phyloP scores from a whole-genome alignment of 2,888 invertebrate species.

The Notocelia uddmanniana region DNA sequence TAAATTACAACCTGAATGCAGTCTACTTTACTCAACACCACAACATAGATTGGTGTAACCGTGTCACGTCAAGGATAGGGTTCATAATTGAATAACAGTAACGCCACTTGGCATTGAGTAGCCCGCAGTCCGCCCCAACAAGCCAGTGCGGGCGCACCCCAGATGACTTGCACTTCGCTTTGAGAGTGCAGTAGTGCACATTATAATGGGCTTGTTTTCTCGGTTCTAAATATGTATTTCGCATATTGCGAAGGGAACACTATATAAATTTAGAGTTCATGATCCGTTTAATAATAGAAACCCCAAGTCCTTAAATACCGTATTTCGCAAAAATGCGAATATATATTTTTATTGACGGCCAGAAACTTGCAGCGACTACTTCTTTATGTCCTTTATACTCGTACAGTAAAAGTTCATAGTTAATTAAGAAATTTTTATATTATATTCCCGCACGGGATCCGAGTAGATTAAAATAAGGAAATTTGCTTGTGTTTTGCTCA shows the following conservation, averaged over 20 bases:
- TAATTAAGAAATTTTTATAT: too few species aligned
- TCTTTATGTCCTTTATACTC: too few species aligned
- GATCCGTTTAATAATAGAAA: background rate
- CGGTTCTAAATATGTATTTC: constrained; percentile 16
- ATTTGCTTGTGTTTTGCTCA: too few species aligned
- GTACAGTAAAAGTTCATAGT: too few species aligned
- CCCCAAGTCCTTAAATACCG: background rate
- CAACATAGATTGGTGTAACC: background rate
- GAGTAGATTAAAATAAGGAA: too few species aligned
- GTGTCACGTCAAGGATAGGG: background rate
- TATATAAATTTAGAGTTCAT: background rate
- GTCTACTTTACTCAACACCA: constrained; percentile 10
- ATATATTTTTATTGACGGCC: too few species aligned
- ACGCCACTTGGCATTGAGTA: constrained; percentile 51
- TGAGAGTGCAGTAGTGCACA: constrained; percentile 74
- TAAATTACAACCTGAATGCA: constrained; percentile 71
- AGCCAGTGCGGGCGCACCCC: constrained; percentile 61
- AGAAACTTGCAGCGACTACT: too few species aligned
- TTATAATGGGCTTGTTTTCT: constrained; percentile 75
- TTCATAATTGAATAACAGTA: constrained; percentile 6
- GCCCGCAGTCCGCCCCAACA: constrained; percentile 56
- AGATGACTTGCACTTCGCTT: constrained; percentile 76
- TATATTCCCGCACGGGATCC: too few species aligned
- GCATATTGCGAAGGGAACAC: background rate
- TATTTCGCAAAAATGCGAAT: too few species aligned